These are phyloP conservation scores for Himalopsyche tibetana DNA, from an alignment of 2,888 invertebrate genomes.

Conservation along the genomic window DNA sequence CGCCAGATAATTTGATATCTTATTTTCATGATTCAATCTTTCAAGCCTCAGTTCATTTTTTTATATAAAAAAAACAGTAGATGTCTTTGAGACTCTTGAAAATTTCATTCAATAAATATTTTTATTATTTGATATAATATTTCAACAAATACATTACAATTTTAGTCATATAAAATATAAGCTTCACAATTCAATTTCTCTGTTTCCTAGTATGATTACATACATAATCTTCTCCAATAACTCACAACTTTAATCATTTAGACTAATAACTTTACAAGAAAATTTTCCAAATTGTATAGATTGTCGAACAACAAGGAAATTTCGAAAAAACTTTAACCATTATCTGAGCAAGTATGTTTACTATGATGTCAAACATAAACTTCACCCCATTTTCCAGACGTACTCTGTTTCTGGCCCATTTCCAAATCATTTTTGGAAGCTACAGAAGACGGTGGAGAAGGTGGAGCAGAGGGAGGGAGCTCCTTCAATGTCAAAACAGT, in stretches of 20 bases:
- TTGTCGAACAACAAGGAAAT: slow-evolving; percentile 1
- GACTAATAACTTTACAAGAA: slow-evolving; percentile 1
- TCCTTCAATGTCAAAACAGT: slow-evolving; percentile 49
- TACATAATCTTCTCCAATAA: not conserved
- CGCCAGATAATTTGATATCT: not conserved
- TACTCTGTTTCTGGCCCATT: slow-evolving; percentile 42
- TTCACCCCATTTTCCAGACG: slow-evolving; percentile 61
- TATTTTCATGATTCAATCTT: not conserved
- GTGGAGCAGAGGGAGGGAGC: slow-evolving; percentile 48
- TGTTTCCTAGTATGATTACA: not conserved
- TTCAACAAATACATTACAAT: not conserved
- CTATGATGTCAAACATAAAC: slow-evolving; percentile 57
- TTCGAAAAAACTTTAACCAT: slow-evolving; percentile 4
- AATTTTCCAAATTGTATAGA: not conserved
- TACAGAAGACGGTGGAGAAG: slow-evolving; percentile 25
- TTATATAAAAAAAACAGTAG: not conserved
- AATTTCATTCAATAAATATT: too few species aligned
- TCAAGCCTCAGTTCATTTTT: not conserved
- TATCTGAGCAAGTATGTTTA: not conserved
- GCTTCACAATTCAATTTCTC: not conserved
- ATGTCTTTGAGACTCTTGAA: too few species aligned
- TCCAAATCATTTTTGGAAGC: slow-evolving; percentile 48
- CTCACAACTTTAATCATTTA: slow-evolving; percentile 29
- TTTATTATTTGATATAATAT: too few species aligned
- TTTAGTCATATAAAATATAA: slow-evolving; percentile 8